Conservation (phyloP, 2,113 vertebrate genomes). For the Apeltes quadracus region DNA sequence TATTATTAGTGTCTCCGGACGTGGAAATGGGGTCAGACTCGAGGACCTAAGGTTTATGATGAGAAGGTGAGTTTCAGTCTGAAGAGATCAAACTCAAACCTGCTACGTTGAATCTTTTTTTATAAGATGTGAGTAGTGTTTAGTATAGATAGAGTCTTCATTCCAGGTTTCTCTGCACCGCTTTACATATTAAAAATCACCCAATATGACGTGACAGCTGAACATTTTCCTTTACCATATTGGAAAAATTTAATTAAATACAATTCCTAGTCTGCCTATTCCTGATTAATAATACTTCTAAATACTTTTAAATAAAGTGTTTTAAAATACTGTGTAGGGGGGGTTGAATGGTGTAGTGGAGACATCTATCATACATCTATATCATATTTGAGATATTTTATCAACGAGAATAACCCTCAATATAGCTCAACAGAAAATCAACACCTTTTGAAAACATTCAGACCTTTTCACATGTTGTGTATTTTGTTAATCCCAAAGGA, state of each 20-base stretch:
- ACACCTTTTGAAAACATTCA: neutral
- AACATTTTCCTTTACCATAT: slow-evolving; percentile 9
- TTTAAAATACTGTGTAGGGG: no score
- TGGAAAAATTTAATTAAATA: neutral
- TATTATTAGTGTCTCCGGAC: slow-evolving; percentile 52
- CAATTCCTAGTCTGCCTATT: neutral
- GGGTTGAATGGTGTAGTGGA: no score
- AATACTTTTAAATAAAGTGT: neutral
- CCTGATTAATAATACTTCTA: neutral
- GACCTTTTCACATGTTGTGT: neutral
- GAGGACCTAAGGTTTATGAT: slow-evolving; percentile 1
- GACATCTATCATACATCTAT: no score
- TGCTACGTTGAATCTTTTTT: neutral
- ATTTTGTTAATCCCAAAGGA: neutral
- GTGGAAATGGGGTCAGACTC: slow-evolving; percentile 44
- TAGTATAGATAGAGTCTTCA: neutral
- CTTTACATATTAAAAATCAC: neutral
- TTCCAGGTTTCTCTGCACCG: neutral
- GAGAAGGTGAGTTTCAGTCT: neutral
- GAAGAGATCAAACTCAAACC: neutral
- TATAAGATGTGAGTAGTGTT: neutral
- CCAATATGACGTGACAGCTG: neutral
- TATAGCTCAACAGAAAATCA: neutral
- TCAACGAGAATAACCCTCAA: neutral
- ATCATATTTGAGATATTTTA: neutral